Base-by-base conservation (phyloP, 2,888 invertebrate species). In the Geophilus truncorum region DNA sequence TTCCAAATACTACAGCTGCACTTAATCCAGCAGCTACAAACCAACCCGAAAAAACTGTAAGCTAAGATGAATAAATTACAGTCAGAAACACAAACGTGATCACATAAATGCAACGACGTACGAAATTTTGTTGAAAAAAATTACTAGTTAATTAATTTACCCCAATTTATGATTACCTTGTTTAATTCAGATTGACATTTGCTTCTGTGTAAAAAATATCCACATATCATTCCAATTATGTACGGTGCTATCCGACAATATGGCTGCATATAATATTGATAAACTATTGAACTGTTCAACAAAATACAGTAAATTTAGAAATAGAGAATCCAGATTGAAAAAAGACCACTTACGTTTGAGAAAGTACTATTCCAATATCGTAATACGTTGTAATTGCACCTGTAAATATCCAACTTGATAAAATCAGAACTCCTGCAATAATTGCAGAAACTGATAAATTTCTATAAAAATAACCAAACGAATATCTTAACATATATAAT, bases 201-300 rank as follows among this genome's bases (percentile, higher is more conserved):
- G 1, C 91, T 90, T 85, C 90, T 91, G 86, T 92, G 92, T 36
- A 94, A 87, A 81, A 91, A 89, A 89, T 92, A 93, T 0, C 94
- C 94, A 7, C 92, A 90, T 45, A 91, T 88, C 90, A 94, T 93
- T 82, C 94, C 94, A 78, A 94, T 89, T 85, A 94, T 90, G 86
- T 94, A 94, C 10, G 94, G 92, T 9, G 93, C 93, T 28, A 93
- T 91, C 84, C 94, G 89, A 82, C 93, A 90, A 94, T 94, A 94
- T 10, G 94, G 94, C 85, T 94, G n/a, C n/a, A n/a, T n/a, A n/a
- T n/a, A n/a, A n/a, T n/a, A n/a, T n/a, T n/a, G n/a, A n/a, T n/a
- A n/a, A n/a, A n/a, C n/a, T n/a, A n/a, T n/a, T n/a, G n/a, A n/a
- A n/a, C n/a, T n/a, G n/a, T n/a, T n/a, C n/a, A n/a, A n/a, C n/a